phyloP scores from a whole-genome alignment of 2,888 invertebrate genomes.

The Molorchus minor region DNA sequence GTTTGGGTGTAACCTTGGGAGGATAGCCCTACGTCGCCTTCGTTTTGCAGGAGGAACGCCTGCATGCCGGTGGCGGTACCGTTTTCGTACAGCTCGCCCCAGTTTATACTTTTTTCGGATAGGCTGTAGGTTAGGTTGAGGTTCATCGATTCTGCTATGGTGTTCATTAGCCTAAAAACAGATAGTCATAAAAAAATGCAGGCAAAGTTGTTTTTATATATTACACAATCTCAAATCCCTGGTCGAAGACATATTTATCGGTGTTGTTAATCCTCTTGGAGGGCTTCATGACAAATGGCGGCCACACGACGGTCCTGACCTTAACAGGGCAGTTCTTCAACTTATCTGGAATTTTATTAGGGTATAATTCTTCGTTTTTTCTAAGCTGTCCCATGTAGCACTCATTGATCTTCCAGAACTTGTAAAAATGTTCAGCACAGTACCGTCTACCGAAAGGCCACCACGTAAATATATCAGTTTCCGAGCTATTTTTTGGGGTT shows the following conservation, averaged over 20 bases:
- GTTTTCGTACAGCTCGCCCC: constrained; percentile 38
- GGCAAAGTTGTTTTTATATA: too few relatives aligned
- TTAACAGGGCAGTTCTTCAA: constrained; percentile 33
- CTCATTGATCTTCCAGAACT: neutral
- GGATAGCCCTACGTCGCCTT: constrained; percentile 39
- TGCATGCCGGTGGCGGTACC: constrained; percentile 39
- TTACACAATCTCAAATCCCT: constrained; percentile 38
- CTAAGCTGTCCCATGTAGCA: neutral
- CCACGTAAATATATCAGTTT: constrained; percentile 4
- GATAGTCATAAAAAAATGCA: neutral
- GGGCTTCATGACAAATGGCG: constrained; percentile 39
- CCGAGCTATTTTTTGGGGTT: neutral
- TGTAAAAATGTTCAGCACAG: constrained; percentile 3
- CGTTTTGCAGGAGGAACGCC: constrained; percentile 34
- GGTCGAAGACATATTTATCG: constrained; percentile 30
- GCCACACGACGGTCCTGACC: constrained; percentile 40
- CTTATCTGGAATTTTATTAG: constrained; percentile 34
- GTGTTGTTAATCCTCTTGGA: constrained; percentile 16
- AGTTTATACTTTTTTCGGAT: constrained; percentile 35
- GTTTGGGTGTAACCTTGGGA: constrained; percentile 31
- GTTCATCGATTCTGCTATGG: constrained; percentile 34
- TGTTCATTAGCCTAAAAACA: constrained; percentile 32
- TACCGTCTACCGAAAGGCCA: neutral
- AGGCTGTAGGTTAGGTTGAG: constrained; percentile 35
- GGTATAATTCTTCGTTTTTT: neutral